Base-by-base conservation (phyloP, 2,113 vertebrate genomes). In the Thinocorus orbignyianus region DNA sequence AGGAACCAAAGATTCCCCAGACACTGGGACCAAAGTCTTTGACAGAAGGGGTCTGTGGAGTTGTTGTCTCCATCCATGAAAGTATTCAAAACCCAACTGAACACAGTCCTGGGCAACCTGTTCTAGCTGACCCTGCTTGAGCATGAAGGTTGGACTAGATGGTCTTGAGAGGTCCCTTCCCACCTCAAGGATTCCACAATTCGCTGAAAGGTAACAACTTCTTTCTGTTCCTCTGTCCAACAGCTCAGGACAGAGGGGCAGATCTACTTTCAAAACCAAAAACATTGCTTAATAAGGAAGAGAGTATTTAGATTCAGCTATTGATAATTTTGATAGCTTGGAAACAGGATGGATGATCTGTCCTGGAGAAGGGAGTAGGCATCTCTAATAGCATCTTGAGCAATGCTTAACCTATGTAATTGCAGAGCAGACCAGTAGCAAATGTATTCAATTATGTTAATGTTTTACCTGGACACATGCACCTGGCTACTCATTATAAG, bases 401-500 rank as follows among this genome's bases (percentile, higher is more conserved):
- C 93, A 96, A 96, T 72, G 39, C 60, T 87, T 88, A 58, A 81
- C 23, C 72, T 72, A 4, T 26, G 73, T 30, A 52, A 69, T 64
- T 82, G 61, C 89, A 94, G 74, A 90, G 87, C 91, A 95, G 44
- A 57, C n/a, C 66, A 87, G 87, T 16, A 82, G 87, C 6, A 31
- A 31, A 42, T 39, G 41, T 85, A 91, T 79, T 88, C 66, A 69
- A 37, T 44, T 54, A 46, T 0, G 51, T 93, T 92, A 93, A 96
- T 93, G 72, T 92, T 95, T 95, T 55, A 96, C 70, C 70, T 61
- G 33, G 54, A 69, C 74, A 85, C 88, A 94, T 60, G 61, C 73
- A 88, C 28, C 2, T 5, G 92, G 64, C 52, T 84, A 49, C 42
- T 90, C 73, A 73, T 48, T 79, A 15, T 7, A 55, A 64, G 65